phyloP scores from a whole-genome alignment of 2,113 vertebrate species.

The Nothocercus julius region DNA sequence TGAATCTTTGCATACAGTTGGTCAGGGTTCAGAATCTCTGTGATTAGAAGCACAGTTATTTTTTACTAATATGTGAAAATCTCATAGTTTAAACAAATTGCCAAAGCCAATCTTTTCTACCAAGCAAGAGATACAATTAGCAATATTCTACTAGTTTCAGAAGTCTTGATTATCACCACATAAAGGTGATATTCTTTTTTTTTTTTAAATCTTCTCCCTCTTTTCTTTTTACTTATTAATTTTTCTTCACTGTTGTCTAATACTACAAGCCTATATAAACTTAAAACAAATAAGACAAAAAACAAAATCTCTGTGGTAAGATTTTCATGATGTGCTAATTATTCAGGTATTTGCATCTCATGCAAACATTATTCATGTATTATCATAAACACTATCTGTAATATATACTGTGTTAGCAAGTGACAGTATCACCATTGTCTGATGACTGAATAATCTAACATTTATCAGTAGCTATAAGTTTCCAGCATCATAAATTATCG shows the following conservation, averaged over 20 bases:
- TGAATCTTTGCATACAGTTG: background rate
- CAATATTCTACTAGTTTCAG: background rate
- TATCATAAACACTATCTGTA: background rate
- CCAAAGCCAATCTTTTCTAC: background rate
- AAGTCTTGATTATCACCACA: background rate
- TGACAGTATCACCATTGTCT: fast-evolving
- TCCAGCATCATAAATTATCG: background rate
- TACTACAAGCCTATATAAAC: background rate
- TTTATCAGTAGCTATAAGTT: background rate
- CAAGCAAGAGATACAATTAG: background rate
- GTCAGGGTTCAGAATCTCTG: background rate
- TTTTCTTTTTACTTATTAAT: background rate
- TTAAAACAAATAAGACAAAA: background rate
- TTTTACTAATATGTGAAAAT: background rate
- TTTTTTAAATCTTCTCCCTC: background rate
- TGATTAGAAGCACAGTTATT: background rate
- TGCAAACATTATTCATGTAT: background rate
- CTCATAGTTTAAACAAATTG: background rate
- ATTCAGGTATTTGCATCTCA: background rate
- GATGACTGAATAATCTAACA: background rate
- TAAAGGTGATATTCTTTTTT: background rate
- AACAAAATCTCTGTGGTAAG: background rate
- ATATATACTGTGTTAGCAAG: background rate
- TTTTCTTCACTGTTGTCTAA: background rate
- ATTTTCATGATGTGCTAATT: background rate